These are phyloP conservation scores for Labrus mixtus DNA, from an alignment of 2,113 vertebrate genomes.

Conservation along the genomic window DNA sequence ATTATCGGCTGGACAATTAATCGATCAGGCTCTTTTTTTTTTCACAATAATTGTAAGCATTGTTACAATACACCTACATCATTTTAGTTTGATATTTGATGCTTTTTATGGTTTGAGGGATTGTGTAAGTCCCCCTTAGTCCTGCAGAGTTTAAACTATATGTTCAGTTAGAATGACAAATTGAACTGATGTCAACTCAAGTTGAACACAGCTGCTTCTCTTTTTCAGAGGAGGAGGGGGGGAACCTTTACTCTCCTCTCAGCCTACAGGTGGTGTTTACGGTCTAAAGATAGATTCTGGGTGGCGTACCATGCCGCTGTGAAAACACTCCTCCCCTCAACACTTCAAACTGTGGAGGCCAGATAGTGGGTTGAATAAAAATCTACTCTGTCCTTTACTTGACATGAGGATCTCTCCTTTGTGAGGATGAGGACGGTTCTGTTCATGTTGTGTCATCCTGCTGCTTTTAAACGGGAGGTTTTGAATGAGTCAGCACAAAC, in stretches of 20 bases:
- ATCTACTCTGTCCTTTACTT: neutral
- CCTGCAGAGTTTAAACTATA: too few relatives aligned
- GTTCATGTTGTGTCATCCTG: neutral
- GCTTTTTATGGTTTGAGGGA: neutral
- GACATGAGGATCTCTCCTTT: neutral
- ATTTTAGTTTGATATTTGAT: too few relatives aligned
- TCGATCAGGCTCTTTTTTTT: too few relatives aligned
- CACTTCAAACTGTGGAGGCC: neutral
- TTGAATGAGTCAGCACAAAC: slow-evolving; percentile 18
- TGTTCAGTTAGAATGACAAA: too few relatives aligned
- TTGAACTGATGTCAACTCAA: neutral
- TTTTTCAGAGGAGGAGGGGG: neutral
- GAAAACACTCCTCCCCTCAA: neutral
- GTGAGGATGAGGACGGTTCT: neutral
- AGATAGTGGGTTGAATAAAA: neutral
- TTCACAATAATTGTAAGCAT: too few relatives aligned
- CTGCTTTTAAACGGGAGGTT: neutral
- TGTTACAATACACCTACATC: too few relatives aligned
- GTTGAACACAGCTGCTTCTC: neutral
- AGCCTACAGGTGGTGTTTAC: neutral
- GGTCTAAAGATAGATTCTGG: slow-evolving; percentile 18
- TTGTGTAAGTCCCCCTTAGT: too few relatives aligned
- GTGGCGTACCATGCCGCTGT: neutral
- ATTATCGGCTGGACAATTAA: too few relatives aligned
- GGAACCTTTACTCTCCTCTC: neutral